Percentiles rank a stretch among this genome's conserved stretches.
Evolutionary conservation across 1,140 invertebrate genomes (phyloP).

Genomic region (Macrobrachium nipponense): DNA sequence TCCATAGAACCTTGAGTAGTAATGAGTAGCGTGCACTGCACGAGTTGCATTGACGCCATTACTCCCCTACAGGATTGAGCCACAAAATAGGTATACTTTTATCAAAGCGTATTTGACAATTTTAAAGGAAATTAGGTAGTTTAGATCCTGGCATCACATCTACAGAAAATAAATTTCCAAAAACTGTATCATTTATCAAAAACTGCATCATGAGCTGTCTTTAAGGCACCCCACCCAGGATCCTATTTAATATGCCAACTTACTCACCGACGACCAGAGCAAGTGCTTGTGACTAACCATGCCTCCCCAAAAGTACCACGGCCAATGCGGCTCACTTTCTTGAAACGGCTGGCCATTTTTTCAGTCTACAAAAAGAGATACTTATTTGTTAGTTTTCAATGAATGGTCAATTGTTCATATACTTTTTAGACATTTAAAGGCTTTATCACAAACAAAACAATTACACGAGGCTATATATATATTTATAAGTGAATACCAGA

Average conservation of each 20-base stretch:
- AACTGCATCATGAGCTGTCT: neutral
- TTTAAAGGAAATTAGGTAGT: too few species aligned
- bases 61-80: too few species aligned
- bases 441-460: neutral
- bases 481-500: too few species aligned
- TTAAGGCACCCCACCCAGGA: neutral
- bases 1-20: too few species aligned
- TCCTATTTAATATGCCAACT: conserved; percentile 9
- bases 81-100: too few species aligned
- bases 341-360: conserved; percentile 65
- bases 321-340: conserved; percentile 69
- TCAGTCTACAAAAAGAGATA: too few species aligned
- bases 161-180: too few species aligned
- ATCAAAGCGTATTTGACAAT: too few species aligned
- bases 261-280: conserved; percentile 59
- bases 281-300: conserved; percentile 68
- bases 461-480: neutral
- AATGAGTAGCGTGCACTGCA: too few species aligned
- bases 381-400: neutral
- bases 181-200: too few species aligned
- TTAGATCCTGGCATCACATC: too few species aligned
- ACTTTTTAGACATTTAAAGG: neutral
- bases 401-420: neutral
- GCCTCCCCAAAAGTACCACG: conserved; percentile 73
- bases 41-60: too few species aligned